Conservation (phyloP, 2,113 vertebrate species). For the Scortum barcoo region DNA sequence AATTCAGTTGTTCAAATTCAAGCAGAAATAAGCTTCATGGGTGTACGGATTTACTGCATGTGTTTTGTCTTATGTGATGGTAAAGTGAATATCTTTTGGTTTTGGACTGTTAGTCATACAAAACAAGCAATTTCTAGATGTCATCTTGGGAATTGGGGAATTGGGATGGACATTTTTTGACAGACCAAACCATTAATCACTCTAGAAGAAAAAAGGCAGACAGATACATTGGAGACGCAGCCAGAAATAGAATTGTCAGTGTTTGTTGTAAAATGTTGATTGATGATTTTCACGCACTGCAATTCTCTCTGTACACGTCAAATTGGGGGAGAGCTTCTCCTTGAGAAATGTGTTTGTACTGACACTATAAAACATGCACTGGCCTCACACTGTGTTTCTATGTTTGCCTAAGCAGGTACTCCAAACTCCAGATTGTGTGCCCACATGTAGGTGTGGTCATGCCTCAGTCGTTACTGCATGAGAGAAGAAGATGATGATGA, state of each 20-base stretch:
- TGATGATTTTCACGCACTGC: constrained; percentile 8
- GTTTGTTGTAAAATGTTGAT: constrained; percentile 24
- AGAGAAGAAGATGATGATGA: neutral
- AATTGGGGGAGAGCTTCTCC: neutral
- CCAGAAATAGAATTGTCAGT: neutral
- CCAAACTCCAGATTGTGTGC: neutral
- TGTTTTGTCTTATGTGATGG: neutral
- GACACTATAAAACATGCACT: neutral
- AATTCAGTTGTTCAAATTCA: neutral
- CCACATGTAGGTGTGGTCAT: neutral
- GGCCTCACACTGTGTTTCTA: constrained; percentile 2
- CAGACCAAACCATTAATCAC: neutral
- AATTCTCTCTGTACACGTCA: neutral
- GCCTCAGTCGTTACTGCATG: neutral
- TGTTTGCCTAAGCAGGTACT: constrained; percentile 1
- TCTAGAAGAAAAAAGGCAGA: neutral
- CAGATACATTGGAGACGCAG: neutral
- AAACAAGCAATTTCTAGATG: neutral
- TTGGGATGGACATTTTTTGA: neutral
- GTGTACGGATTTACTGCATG: too few relatives aligned
- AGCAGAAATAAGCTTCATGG: neutral
- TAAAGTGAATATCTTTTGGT: too few relatives aligned
- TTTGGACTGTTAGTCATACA: neutral
- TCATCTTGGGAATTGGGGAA: neutral
- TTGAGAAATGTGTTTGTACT: neutral